Evolutionary conservation across 30 jellyfish, hydroid and myxozoan genomes (phyloP).

Genomic region (Aurelia sp.): DNA sequence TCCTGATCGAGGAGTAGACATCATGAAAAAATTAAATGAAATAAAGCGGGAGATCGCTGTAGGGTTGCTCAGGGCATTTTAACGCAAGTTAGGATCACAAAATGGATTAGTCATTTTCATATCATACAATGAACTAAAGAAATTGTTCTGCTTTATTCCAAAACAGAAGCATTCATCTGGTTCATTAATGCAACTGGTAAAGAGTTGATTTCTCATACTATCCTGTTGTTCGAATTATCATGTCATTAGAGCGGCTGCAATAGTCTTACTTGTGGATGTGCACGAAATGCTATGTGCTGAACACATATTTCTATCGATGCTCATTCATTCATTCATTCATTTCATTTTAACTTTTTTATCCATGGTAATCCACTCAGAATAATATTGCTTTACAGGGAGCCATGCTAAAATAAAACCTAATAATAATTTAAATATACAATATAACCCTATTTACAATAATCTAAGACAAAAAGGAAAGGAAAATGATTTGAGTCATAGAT

Average conservation of each 20-base stretch:
- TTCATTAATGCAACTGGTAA: constrained; percentile 29
- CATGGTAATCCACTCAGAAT: no score
- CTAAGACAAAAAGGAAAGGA: no score
- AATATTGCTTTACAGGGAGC: no score
- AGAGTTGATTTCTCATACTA: constrained; percentile 42
- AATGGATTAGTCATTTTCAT: background rate
- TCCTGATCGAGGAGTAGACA: constrained; percentile 31
- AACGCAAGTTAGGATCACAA: constrained; percentile 52
- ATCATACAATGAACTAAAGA: constrained; percentile 9
- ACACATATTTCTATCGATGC: constrained; percentile 30
- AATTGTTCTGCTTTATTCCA: constrained; percentile 7
- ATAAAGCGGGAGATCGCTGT: constrained; percentile 1
- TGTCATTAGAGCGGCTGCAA: constrained; percentile 45
- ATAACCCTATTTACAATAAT: no score
- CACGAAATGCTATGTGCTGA: constrained; percentile 47
- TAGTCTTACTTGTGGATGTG: constrained; percentile 44
- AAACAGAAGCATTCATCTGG: constrained; percentile 37
- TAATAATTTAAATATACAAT: no score
- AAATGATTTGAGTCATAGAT: no score
- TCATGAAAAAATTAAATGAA: background rate
- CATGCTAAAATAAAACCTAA: no score
- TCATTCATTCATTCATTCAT: no score
- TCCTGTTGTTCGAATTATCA: constrained; percentile 47
- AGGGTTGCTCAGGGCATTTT: constrained; percentile 32
- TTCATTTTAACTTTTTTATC: no score